Conservation (phyloP, 2,888 invertebrate species). For the Agriopis marginaria region DNA sequence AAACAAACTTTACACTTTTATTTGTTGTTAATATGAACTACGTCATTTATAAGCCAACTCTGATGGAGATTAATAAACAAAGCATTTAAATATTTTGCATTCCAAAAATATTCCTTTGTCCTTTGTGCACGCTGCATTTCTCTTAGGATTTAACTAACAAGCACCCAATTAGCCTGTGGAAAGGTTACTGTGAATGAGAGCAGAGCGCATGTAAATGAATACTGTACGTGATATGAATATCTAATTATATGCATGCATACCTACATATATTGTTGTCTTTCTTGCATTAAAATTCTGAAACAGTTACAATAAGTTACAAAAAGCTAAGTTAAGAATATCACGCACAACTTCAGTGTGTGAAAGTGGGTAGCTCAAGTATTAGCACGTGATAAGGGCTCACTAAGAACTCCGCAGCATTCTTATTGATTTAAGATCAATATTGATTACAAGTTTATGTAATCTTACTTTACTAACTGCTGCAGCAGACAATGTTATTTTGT, state of each 20-base stretch:
- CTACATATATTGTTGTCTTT: not conserved
- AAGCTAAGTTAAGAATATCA: not conserved
- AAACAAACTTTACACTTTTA: too few relatives aligned
- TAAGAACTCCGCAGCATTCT: too few relatives aligned
- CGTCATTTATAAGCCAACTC: too few relatives aligned
- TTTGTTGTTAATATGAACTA: too few relatives aligned
- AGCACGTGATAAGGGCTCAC: too few relatives aligned
- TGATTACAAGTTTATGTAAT: too few relatives aligned
- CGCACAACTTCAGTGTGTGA: too few relatives aligned
- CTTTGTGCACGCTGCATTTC: conserved; percentile 26
- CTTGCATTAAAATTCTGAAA: conserved; percentile 1
- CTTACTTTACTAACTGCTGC: too few relatives aligned
- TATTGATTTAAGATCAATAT: too few relatives aligned
- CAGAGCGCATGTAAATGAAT: conserved; percentile 9
- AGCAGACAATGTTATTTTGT: too few relatives aligned
- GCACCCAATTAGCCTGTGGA: conserved; percentile 18
- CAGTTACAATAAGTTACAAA: too few relatives aligned
- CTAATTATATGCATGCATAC: conserved; percentile 9
- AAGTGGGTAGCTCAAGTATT: too few relatives aligned
- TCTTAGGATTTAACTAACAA: conserved; percentile 36
- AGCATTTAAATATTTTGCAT: not conserved
- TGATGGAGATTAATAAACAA: not conserved
- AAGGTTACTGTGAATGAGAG: conserved; percentile 18
- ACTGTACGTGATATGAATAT: conserved; percentile 5
- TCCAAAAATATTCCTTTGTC: conserved; percentile 1